Percentiles rank a stretch among this genome's conserved stretches.
Evolutionary conservation across 53 echinoderm and acorn worm species (phyloP).

Genomic region (Holothuria leucospilota): DNA sequence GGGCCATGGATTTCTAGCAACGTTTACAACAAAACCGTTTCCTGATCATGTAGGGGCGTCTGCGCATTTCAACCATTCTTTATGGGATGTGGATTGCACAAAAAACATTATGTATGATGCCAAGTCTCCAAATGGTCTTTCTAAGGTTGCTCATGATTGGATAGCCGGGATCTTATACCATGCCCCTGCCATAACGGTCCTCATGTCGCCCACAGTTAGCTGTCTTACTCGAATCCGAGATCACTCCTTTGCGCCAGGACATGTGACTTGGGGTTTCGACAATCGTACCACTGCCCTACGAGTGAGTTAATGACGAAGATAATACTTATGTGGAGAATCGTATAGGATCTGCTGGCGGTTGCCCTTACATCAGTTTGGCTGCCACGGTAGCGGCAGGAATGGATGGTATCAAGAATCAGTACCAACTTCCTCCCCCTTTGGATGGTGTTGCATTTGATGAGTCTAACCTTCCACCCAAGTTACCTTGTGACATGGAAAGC

Average conservation of each 20-base stretch:
- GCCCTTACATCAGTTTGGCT: conserved; percentile 73
- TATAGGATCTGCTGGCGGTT: conserved; percentile 63
- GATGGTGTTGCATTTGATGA: conserved; percentile 24
- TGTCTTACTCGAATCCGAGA: conserved; percentile 55
- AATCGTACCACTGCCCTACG: conserved; percentile 73
- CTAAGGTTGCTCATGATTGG: conserved; percentile 74
- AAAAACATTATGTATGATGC: conserved; percentile 58
- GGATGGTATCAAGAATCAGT: conserved; percentile 70
- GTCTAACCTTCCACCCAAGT: conserved; percentile 32
- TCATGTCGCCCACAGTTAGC: conserved; percentile 68
- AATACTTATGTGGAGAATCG: conserved; percentile 82
- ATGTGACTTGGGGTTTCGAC: conserved; percentile 75
- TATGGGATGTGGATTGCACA: conserved; percentile 62
- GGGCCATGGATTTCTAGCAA: conserved; percentile 55
- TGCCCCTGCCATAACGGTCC: conserved; percentile 65
- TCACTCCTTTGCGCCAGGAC: conserved; percentile 8
- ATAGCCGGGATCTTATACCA: conserved; percentile 80
- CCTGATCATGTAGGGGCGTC: conserved; percentile 48
- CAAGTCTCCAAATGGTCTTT: conserved; percentile 48
- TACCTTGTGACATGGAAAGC: conserved; percentile 56
- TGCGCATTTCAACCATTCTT: conserved; percentile 72
- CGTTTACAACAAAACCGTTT: conserved; percentile 75
- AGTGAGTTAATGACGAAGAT: conserved; percentile 58
- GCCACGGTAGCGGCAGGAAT: conserved; percentile 78
- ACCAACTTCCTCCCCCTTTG: conserved; percentile 43